Evolutionary conservation across 2,797 vertebrate genomes (phyloP).

Genomic region (Takifugu ocellatus): DNA sequence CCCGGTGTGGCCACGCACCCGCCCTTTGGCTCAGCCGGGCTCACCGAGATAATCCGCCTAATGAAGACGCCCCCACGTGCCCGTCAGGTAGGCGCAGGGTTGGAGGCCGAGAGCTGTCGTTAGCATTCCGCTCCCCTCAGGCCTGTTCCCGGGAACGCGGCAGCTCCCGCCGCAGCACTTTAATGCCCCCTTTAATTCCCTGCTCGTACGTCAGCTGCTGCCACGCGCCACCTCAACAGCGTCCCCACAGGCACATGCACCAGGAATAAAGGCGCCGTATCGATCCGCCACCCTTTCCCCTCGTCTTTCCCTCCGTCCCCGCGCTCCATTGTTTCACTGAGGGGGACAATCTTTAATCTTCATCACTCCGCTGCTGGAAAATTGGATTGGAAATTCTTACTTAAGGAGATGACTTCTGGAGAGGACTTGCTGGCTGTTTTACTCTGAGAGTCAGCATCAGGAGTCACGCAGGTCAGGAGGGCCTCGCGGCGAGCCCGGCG

Average conservation of each 20-base stretch:
- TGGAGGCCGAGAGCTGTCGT: constrained; percentile 5
- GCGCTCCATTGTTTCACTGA: not conserved
- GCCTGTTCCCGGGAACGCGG: constrained; percentile 40
- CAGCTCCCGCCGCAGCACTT: constrained; percentile 45
- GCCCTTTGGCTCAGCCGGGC: not conserved
- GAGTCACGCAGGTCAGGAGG: constrained; percentile 44
- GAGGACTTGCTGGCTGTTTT: constrained; percentile 51
- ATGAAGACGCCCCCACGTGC: constrained; percentile 26
- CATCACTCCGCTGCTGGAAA: constrained; percentile 62
- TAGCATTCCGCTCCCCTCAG: constrained; percentile 35
- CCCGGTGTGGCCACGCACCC: constrained; percentile 33
- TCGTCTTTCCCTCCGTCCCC: constrained; percentile 39
- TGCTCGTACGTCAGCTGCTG: constrained; percentile 20
- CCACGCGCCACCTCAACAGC: constrained; percentile 43
- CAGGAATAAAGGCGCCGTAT: constrained; percentile 58
- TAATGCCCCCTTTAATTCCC: constrained; percentile 31
- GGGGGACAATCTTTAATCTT: constrained; percentile 62
- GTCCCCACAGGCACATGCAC: constrained; percentile 36
- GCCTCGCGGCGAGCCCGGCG: constrained; percentile 17
- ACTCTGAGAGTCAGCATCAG: constrained; percentile 28
- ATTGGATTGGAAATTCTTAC: constrained; percentile 72
- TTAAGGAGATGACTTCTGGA: constrained; percentile 68
- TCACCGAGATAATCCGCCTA: constrained; percentile 27
- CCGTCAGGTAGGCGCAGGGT: constrained; percentile 34
- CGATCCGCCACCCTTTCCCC: constrained; percentile 53